Conservation (phyloP, 1,140 invertebrate genomes). For the Drosophila sulfurigaster region DNA sequence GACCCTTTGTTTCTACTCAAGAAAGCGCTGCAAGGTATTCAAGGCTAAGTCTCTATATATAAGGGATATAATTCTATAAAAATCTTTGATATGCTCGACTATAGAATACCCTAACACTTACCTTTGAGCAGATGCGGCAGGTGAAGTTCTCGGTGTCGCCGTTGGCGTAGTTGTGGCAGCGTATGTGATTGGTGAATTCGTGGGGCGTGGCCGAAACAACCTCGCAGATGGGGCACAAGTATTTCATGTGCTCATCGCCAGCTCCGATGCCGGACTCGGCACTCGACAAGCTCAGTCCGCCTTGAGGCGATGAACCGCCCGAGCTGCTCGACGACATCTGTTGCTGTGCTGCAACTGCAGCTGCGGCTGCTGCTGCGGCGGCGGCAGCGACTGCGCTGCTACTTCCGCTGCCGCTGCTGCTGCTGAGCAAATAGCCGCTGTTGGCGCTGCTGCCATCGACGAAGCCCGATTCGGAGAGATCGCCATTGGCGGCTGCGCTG, state of each 20-base stretch:
- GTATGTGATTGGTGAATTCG: constrained; percentile 90
- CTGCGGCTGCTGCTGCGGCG: background rate
- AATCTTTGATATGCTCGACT: background rate
- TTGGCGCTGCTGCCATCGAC: constrained; percentile 73
- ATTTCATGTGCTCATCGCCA: constrained; percentile 85
- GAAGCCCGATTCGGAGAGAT: constrained; percentile 75
- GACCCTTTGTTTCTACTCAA: too few species aligned
- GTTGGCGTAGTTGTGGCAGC: constrained; percentile 87
- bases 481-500: constrained; percentile 31
- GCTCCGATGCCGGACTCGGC: constrained; percentile 76
- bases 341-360: constrained; percentile 29
- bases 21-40: too few species aligned
- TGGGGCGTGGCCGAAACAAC: constrained; percentile 87
- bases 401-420: constrained; percentile 21
- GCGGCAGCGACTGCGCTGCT: background rate
- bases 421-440: constrained; percentile 60
- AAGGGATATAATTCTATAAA: too few species aligned
- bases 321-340: constrained; percentile 44
- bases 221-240: constrained; percentile 88
- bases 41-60: too few species aligned
- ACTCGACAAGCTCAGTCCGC: constrained; percentile 64
- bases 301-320: constrained; percentile 73
- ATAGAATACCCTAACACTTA: constrained; percentile 46
- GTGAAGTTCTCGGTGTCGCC: constrained; percentile 86
- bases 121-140: constrained; percentile 86